Percentiles rank a stretch among this genome's conserved stretches.
phyloP scores from a whole-genome alignment of 2,888 invertebrate species.

The Marasmarcha lunaedactyla region DNA sequence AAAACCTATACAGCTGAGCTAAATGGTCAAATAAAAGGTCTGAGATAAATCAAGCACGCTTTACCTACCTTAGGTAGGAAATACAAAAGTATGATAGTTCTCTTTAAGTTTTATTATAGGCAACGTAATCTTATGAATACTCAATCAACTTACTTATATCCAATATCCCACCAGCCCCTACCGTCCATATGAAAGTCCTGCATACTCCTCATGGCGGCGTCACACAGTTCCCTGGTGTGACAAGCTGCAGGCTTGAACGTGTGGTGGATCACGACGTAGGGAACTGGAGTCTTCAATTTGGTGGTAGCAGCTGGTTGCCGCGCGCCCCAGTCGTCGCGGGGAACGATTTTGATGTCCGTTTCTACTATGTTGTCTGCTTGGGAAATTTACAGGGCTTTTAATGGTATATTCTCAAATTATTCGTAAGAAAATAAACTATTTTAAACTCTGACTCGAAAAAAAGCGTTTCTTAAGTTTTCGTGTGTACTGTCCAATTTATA shows the following conservation, averaged over 20 bases:
- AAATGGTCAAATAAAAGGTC: too few species aligned
- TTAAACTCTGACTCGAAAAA: neutral
- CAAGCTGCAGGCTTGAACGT: constrained; percentile 73
- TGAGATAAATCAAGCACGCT: too few species aligned
- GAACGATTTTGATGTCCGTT: constrained; percentile 32
- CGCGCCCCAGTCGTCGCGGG: constrained; percentile 73
- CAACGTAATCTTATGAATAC: too few species aligned
- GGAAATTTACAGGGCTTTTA: neutral
- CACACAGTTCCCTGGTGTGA: constrained; percentile 50
- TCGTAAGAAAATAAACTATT: neutral
- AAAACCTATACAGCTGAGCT: too few species aligned
- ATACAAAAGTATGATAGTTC: too few species aligned
- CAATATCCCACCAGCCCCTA: constrained; percentile 74
- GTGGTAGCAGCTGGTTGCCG: constrained; percentile 50
- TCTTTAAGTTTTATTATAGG: too few species aligned
- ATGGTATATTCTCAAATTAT: neutral
- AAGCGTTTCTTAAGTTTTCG: neutral
- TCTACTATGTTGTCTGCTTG: constrained; percentile 33
- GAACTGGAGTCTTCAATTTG: constrained; percentile 68
- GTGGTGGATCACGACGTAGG: constrained; percentile 80
- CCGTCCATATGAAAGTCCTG: constrained; percentile 72
- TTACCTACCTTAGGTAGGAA: too few species aligned
- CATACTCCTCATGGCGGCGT: constrained; percentile 71
- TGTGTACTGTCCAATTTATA: too few species aligned
- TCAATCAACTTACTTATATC: constrained; percentile 54